Evolutionary conservation across 2,888 invertebrate species (phyloP), one percentile per base, ranked within the genome.

Genomic region (Anoplius nigerrimus): DNA sequence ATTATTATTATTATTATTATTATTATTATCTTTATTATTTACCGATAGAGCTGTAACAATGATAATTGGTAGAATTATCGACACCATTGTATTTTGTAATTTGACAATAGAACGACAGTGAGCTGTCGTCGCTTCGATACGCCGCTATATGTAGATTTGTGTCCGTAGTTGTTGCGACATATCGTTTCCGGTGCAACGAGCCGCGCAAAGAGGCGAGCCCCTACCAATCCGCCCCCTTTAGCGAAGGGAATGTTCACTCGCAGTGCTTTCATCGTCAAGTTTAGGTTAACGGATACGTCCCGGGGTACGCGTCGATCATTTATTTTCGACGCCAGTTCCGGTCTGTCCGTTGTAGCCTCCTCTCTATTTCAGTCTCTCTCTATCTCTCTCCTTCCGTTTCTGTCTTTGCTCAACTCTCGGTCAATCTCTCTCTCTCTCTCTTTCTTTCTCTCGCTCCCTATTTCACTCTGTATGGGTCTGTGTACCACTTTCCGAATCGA

Each of bases 261-360:
- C 64, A 62, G 66, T 61, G 76, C 70, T 77, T 74, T 72, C 63
- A 71, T 74, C 58, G 52, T 62, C 66, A 20, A 55, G 48, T 8
- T 54, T 54, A 64, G 52, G 61, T 61, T 20, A 59, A 4, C 43
- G 64, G 74, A 52, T 67, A 66, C 66, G 18, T 51, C 58, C 53
- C 34, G 68, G 54, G 52, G 48, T 51, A n/a, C 21, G 42, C 18
- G 24, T 16, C 0, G 11, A 20, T 20, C 46, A 61, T 60, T 61
- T 18, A 24, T 61, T 46, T 61, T 54, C 61, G 60, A 60, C 65
- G 55, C 54, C n/a, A n/a, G 65, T 57, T 60, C 65, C 45, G n/a
- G n/a, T n/a, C n/a, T n/a, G n/a, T n/a, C n/a, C n/a, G n/a, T n/a
- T n/a, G n/a, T n/a, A n/a, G n/a, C n/a, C n/a, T n/a, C n/a, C n/a